Evolutionary conservation across 2,888 invertebrate genomes (phyloP).

Genomic region (Phaonia tiefii): DNA sequence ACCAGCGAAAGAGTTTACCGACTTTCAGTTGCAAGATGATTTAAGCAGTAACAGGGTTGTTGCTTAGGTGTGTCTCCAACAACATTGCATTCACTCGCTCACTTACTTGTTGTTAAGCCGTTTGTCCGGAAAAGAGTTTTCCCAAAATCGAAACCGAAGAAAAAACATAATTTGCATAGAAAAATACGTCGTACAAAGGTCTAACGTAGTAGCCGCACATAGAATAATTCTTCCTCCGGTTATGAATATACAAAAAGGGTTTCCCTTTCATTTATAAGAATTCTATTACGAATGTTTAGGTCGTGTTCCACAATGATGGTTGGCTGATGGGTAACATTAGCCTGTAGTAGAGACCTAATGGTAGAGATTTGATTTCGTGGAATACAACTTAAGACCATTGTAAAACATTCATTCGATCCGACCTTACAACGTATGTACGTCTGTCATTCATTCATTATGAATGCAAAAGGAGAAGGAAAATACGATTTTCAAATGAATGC

Average conservation of each 20-base stretch:
- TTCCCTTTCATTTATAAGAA: constrained; percentile 28
- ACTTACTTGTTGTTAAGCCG: not conserved
- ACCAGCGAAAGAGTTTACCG: constrained; percentile 15
- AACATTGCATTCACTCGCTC: too few species aligned
- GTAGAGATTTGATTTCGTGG: constrained; percentile 37
- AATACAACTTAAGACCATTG: constrained; percentile 46
- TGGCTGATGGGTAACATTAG: constrained; percentile 52
- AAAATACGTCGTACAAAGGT: constrained; percentile 66
- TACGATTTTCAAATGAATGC: constrained; percentile 57
- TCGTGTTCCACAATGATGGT: not conserved
- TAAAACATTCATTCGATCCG: constrained; percentile 35
- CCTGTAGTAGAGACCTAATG: constrained; percentile 27
- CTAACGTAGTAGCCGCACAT: not conserved
- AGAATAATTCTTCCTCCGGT: constrained; percentile 20
- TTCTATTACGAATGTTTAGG: constrained; percentile 27
- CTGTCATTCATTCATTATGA: not conserved
- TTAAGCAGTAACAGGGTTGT: constrained; percentile 70
- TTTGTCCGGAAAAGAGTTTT: constrained; percentile 2
- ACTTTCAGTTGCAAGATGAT: constrained; percentile 29
- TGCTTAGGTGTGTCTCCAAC: constrained; percentile 49
- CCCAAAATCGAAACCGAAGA: constrained; percentile 37
- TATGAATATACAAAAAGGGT: constrained; percentile 9
- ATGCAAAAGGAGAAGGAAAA: constrained; percentile 8
- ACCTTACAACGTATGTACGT: not conserved
- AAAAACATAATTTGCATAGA: constrained; percentile 73